Evolutionary conservation across 1,140 invertebrate genomes (phyloP), one percentile per base, ranked within the genome.

Genomic region (Triops cancriformis): DNA sequence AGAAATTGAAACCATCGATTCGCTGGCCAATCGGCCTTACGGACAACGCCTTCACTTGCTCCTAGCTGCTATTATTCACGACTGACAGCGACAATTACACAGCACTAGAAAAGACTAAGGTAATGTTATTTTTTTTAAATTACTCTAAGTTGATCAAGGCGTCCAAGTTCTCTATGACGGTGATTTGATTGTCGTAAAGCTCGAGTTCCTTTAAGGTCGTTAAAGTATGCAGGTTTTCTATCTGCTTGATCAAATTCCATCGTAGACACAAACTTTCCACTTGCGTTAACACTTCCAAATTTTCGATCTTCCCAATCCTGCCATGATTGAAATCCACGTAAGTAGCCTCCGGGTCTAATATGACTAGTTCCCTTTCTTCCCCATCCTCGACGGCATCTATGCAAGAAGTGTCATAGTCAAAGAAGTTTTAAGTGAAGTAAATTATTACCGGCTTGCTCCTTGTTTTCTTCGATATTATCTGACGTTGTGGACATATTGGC

Each of bases 131-230:
- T 37, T 37, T 37, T 37, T 37, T 7, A n/a, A n/a, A 37, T 89
- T 89, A 96, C 94, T 96, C 90, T 73, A 99, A 86, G 87, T 98
- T 98, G 1, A 94, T 89, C 11, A 98, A 88, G 26, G 87, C 84
- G 80, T 94, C 91, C 23, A 98, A 86, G 84, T 96, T 96, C 85
- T 98, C 95, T 82, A 98, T 96, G 79, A 89, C 87, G 1, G 90
- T 91, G 73, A 98, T 94, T 86, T 97, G 95, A 86, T 98, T 99
- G 85, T 99, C 98, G 84, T 98, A 97, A 1, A 99, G 86, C 82
- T 99, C 97, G 75, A 99, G 84, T 83, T 98, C 95, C 73, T 88
- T 87, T 0, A 98, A 85, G 26, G 89, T 94, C 2, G 86, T 88
- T 9, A 96, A 84, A 1, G 87, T 90, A 77, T 90, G 83, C 26